Percentiles rank a stretch among this genome's conserved stretches.
These are phyloP conservation scores for Peucedramus taeniatus DNA, from an alignment of 2,113 vertebrate species.

Conservation along the genomic window DNA sequence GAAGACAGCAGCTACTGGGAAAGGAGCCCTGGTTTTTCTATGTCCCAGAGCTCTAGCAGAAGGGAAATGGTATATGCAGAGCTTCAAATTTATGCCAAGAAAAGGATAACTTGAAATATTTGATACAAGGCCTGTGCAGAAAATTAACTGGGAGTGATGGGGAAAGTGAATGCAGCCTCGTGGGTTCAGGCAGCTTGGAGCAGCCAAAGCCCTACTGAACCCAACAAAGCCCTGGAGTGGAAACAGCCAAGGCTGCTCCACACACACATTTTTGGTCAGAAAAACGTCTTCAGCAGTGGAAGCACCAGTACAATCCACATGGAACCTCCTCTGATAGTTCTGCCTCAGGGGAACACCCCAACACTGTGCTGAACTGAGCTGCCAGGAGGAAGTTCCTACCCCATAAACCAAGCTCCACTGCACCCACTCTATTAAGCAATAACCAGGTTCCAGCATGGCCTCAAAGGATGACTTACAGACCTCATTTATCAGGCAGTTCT, in stretches of 20 bases:
- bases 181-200: neutral
- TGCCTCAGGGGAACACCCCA: neutral
- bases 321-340: accelerated
- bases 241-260: neutral
- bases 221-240: neutral
- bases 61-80: neutral
- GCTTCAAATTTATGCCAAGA: neutral
- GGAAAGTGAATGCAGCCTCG: neutral
- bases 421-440: constrained; percentile 24
- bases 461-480: neutral
- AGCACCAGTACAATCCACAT: accelerated
- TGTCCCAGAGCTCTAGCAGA: neutral
- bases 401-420: constrained; percentile 19
- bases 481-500: constrained; percentile 25
- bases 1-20: neutral
- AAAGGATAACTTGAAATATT: neutral
- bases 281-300: neutral
- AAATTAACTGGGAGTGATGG: neutral
- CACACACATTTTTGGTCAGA: accelerated
- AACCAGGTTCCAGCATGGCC: neutral
- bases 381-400: neutral
- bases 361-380: neutral
- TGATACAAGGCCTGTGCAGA: neutral
- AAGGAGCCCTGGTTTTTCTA: neutral
- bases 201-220: neutral